These are phyloP conservation scores for Melanerpes aurifrons DNA, from an alignment of 2,113 vertebrate genomes.

Conservation along the genomic window DNA sequence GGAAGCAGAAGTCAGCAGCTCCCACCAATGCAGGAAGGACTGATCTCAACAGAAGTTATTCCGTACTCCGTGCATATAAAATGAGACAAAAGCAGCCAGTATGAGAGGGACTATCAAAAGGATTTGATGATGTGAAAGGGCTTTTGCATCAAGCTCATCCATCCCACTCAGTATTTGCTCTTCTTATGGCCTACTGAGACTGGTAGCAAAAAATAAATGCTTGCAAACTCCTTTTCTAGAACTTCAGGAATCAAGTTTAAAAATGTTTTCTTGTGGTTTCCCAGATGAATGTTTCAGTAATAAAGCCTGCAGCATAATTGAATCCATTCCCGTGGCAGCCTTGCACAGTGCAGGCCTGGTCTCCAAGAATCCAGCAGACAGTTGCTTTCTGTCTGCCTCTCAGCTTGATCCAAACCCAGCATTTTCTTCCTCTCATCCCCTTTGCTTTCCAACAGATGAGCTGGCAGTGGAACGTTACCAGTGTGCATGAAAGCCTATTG, in stretches of 20 bases:
- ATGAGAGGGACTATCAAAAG: background rate
- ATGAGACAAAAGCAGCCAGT: background rate
- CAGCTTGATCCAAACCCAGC: background rate
- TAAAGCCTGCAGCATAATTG: background rate
- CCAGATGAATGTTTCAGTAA: slow-evolving; percentile 17
- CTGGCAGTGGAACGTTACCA: background rate
- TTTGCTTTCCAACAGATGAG: background rate
- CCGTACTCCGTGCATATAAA: background rate
- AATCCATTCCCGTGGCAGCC: background rate
- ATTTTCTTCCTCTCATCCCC: background rate
- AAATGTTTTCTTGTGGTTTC: slow-evolving; percentile 32
- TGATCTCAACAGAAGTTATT: background rate
- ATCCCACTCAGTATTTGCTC: background rate
- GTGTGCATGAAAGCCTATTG: background rate
- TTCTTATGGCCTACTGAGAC: background rate
- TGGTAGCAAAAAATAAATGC: background rate
- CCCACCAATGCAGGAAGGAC: fast-evolving
- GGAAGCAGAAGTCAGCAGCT: background rate
- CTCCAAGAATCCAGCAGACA: background rate
- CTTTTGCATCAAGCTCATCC: background rate
- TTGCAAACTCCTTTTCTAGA: slow-evolving; percentile 30
- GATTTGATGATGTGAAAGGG: background rate
- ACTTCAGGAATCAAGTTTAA: background rate
- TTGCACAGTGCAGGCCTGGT: background rate
- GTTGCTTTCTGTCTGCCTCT: background rate